phyloP scores from a whole-genome alignment of 53 echinoderm and acorn worm species.

The Apostichopus leukothele region DNA sequence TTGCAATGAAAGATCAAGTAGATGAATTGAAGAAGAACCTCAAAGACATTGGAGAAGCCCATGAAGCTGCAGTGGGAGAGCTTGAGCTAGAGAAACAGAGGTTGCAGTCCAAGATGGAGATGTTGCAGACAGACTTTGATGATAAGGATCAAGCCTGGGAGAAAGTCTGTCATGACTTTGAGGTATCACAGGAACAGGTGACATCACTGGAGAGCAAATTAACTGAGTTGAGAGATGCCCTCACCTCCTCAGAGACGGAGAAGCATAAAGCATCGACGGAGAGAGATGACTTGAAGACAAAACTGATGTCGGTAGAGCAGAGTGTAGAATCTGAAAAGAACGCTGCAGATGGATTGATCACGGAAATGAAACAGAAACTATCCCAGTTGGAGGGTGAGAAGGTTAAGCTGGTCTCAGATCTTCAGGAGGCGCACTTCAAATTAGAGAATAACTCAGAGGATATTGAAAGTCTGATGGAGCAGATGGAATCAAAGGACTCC shows the following conservation, averaged over 20 bases:
- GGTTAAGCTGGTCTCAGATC: constrained; percentile 38
- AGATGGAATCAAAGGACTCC: constrained; percentile 33
- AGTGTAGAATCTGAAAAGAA: neutral
- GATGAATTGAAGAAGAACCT: constrained; percentile 43
- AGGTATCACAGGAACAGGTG: constrained; percentile 30
- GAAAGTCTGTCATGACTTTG: constrained; percentile 36
- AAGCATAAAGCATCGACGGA: constrained; percentile 3
- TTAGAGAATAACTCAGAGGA: constrained; percentile 74
- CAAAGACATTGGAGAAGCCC: constrained; percentile 59
- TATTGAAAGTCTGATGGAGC: constrained; percentile 64
- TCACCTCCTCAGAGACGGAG: constrained; percentile 20
- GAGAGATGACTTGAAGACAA: constrained; percentile 20
- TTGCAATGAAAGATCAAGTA: constrained; percentile 43
- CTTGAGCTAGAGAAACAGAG: constrained; percentile 52
- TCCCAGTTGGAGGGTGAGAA: constrained; percentile 51
- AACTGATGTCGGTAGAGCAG: constrained; percentile 14
- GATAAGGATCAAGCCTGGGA: constrained; percentile 51
- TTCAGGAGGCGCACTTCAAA: constrained; percentile 57
- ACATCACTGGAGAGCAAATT: constrained; percentile 36
- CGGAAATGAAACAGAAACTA: constrained; percentile 49
- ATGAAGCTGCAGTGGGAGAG: constrained; percentile 16
- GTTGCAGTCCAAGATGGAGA: constrained; percentile 64
- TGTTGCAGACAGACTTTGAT: constrained; percentile 67
- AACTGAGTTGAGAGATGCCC: neutral
- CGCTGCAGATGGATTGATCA: neutral